phyloP scores from a whole-genome alignment of 2,888 invertebrate genomes.

The Melieria picta region DNA sequence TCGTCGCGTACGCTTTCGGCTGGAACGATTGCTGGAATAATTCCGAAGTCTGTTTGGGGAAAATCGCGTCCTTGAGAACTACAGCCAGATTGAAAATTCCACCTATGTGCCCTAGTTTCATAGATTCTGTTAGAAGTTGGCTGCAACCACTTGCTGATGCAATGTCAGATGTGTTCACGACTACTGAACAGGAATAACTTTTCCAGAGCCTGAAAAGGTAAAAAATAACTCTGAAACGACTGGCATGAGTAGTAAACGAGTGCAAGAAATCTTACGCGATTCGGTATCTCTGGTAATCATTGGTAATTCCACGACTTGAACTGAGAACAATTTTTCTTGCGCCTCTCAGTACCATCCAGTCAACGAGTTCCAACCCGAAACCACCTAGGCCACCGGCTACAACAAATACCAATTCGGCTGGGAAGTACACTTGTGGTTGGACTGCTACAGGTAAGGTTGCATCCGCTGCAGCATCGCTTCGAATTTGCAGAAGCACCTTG shows the following conservation, averaged over 20 bases:
- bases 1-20: conserved; percentile 86
- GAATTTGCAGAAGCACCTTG: conserved; percentile 70
- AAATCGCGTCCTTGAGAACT: conserved; percentile 77
- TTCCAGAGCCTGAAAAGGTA: conserved; percentile 72
- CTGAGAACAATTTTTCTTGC: conserved; percentile 82
- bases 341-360: conserved; percentile 87
- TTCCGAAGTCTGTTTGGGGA: conserved; percentile 80
- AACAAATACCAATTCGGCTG: conserved; percentile 67
- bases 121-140: conserved; percentile 74
- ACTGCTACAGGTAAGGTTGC: conserved; percentile 57
- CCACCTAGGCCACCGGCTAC: conserved; percentile 88
- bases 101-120: conserved; percentile 75
- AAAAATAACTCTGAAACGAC: too few species aligned
- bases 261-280: conserved; percentile 68
- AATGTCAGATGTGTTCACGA: conserved; percentile 78
- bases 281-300: conserved; percentile 83
- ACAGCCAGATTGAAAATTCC: conserved; percentile 93
- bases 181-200: conserved; percentile 74
- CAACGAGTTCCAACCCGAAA: conserved; percentile 88
- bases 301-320: conserved; percentile 81
- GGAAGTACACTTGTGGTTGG: conserved; percentile 57
- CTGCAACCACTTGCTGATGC: conserved; percentile 77
- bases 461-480: conserved; percentile 49
- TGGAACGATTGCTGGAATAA: conserved; percentile 75
- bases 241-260: neutral